phyloP scores from a whole-genome alignment of 2,113 vertebrate genomes.

The Phoxinus phoxinus region DNA sequence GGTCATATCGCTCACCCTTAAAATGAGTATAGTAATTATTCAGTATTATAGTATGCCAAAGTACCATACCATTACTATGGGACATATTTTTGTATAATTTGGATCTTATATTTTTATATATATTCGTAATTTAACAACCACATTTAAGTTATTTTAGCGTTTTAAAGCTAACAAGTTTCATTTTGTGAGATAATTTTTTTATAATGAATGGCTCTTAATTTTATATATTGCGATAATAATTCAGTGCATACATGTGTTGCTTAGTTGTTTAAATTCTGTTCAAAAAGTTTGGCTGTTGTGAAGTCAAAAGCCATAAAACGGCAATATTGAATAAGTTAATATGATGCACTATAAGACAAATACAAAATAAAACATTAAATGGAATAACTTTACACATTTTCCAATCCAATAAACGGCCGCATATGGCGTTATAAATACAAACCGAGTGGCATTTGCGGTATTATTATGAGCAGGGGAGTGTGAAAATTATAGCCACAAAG shows the following conservation, averaged over 20 bases:
- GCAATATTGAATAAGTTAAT: background rate
- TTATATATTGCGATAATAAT: background rate
- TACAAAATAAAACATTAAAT: background rate
- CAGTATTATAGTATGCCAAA: no score
- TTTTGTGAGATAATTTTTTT: background rate
- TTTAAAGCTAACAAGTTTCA: background rate
- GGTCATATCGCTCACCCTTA: no score
- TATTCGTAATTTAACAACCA: no score
- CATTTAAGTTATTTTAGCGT: no score
- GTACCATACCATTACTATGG: no score
- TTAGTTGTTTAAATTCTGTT: no score
- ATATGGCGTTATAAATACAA: constrained; percentile 5
- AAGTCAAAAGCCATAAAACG: background rate
- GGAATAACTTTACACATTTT: background rate
- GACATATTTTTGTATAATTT: no score
- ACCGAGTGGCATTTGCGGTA: background rate
- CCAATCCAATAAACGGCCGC: background rate
- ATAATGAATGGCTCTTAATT: background rate
- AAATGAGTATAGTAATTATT: no score
- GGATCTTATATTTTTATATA: no score
- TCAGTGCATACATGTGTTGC: background rate
- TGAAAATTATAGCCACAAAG: constrained; percentile 30
- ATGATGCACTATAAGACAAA: background rate
- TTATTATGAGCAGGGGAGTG: constrained; percentile 13
- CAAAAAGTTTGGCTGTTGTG: no score